Evolutionary conservation across 2,888 invertebrate species (phyloP).

Genomic region (Agapostemon virescens): DNA sequence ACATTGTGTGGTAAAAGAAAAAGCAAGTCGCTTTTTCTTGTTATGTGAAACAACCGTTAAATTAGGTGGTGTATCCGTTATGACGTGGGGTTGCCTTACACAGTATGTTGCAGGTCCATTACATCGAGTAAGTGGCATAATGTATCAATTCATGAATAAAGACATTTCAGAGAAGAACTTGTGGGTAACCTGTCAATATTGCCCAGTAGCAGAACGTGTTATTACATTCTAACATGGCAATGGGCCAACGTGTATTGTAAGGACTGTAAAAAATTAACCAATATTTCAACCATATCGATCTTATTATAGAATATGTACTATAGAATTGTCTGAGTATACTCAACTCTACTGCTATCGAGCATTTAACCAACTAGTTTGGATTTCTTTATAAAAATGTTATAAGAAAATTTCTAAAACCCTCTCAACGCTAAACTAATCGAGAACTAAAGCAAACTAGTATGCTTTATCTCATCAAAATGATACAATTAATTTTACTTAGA

Average conservation of each 20-base stretch:
- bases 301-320: too few relatives aligned
- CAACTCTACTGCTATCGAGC: too few relatives aligned
- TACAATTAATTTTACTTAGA: too few relatives aligned
- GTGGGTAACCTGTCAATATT: neutral
- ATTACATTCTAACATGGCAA: neutral
- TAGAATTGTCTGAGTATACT: too few relatives aligned
- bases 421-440: too few relatives aligned
- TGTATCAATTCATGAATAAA: constrained; percentile 3
- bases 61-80: neutral
- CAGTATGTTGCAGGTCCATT: neutral
- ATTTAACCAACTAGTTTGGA: too few relatives aligned
- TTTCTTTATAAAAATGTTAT: too few relatives aligned
- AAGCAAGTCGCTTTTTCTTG: neutral
- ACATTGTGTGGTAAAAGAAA: neutral
- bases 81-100: neutral
- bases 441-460: too few relatives aligned
- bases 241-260: neutral
- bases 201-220: neutral
- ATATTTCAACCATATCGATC: neutral
- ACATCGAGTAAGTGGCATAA: neutral
- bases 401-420: too few relatives aligned
- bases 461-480: too few relatives aligned
- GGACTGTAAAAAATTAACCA: neutral
- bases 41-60: neutral
- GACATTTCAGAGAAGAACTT: neutral